Conservation (phyloP, 2,113 vertebrate genomes). For the Leptosomus discolor region DNA sequence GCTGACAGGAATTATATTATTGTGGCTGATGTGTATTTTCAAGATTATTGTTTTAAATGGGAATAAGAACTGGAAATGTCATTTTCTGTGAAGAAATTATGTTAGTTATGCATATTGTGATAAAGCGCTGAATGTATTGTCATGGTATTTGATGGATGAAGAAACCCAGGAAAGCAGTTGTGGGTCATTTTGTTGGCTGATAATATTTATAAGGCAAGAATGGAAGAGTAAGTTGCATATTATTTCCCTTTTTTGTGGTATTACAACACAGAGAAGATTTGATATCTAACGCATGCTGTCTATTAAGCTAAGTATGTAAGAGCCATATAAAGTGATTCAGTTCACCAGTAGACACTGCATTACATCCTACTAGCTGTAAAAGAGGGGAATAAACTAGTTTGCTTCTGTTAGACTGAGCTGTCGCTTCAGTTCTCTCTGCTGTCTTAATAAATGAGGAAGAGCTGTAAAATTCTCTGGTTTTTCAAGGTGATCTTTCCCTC, state of each 20-base stretch:
- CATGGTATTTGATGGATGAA: neutral
- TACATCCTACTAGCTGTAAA: neutral
- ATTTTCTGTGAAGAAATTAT: neutral
- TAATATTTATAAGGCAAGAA: neutral
- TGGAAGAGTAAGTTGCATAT: neutral
- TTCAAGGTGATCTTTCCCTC: neutral
- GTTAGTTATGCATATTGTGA: neutral
- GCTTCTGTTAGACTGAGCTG: neutral
- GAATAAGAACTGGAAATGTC: neutral
- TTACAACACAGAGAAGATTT: neutral
- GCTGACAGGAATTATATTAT: neutral
- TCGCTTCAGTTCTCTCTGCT: neutral
- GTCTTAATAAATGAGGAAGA: neutral
- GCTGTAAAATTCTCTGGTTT: neutral
- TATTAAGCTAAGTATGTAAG: neutral
- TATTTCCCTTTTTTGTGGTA: neutral
- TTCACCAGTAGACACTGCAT: neutral
- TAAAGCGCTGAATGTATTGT: neutral
- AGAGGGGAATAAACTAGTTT: neutral
- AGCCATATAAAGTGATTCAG: neutral
- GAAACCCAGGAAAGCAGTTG: neutral
- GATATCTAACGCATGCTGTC: fast-evolving
- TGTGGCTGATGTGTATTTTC: neutral
- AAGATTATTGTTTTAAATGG: neutral
- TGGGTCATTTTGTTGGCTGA: neutral